Evolutionary conservation across 1,140 invertebrate genomes (phyloP), one percentile per base, ranked within the genome.

Genomic region (Drosophila quadrilineata): DNA sequence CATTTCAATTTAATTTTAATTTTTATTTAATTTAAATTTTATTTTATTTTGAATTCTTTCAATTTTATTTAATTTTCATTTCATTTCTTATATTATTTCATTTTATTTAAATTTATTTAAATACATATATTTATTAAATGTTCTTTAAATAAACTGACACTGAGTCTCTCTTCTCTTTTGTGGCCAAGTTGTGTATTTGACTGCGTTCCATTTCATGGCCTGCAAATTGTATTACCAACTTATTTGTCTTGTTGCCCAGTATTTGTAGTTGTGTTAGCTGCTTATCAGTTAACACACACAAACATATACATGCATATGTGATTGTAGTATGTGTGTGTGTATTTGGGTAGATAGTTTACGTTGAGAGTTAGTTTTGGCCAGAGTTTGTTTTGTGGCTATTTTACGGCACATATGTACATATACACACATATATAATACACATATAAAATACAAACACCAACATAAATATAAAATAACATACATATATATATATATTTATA

Each of bases 301-400:
- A n/a, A n/a, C 14, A 3, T 28, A n/a, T 24, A 29, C 60, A 9
- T 60, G 50, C 41, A 17, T 54, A 12, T 59, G 19, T 36, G 19
- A 22, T 14, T 45, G 24, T 49, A 35, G 22, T 41, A 28, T 40
- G 41, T 31, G 9, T 53, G 22, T 40, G 26, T 45, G n/a, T 26
- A 10, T 26, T 22, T 24, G 21, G 53, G 38, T 48, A 65, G 72
- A 70, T 77, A 65, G 77, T 82, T 82, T 70, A 56, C 64, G 58
- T 50, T 66, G 56, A 33, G 50, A 31, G 43, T 50, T 72, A 48
- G 53, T 76, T 82, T 73, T 58, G 77, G 56, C 10, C 68, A 65
- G 64, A 70, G 77, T 84, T 82, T 82, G 77, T 73, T 82, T 82
- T 82, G 73, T 59, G 72, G 69, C 64, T 76, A 84, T 84, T 82